Base-by-base conservation (phyloP, 2,888 invertebrate species). In the Xestobium rufovillosum region DNA sequence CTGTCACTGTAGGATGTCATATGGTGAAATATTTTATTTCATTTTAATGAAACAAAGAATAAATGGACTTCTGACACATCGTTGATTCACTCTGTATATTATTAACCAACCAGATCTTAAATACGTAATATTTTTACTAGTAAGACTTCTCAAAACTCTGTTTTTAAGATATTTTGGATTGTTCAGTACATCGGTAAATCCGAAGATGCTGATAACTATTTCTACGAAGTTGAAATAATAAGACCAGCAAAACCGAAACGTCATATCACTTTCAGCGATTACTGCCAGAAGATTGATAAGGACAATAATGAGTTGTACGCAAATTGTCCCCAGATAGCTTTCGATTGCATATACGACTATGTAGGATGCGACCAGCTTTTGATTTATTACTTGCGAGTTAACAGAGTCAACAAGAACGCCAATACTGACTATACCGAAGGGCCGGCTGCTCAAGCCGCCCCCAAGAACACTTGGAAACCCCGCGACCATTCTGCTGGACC, bases 151-250 rank as follows among this genome's bases (percentile, higher is more conserved):
- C n/a, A n/a, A n/a, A n/a, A n/a, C n/a, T n/a, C n/a, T n/a, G n/a
- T n/a, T n/a, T n/a, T n/a, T 10, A 48, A 44, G 33, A 26, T 52
- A 9, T 52, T 30, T 31, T 54, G 51, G 49, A 48, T 44, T 9
- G 44, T 54, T 4, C 53, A 54, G 32, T 46, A 39, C 4, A 47
- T 54, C 14, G 51, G 50, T 14, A 32, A 43, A 9, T 32, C 35
- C 3, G 34, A 39, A 14, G 42, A 50, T 17, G 48, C 48, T 11
- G 41, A 44, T 13, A 38, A 45, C 28, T 54, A 41, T 31, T 49
- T 30, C 23, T 54, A 48, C 16, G 51, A 52, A 41, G 47, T 54
- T 23, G 51, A 52, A 28, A 37, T 54, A 28, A 46, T 50, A 31
- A 48, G 50, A 26, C 38, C 45, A 3, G 48, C 47, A 3, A 39